phyloP scores from a whole-genome alignment of 2,888 invertebrate genomes.

The Ectobius pallidus region DNA sequence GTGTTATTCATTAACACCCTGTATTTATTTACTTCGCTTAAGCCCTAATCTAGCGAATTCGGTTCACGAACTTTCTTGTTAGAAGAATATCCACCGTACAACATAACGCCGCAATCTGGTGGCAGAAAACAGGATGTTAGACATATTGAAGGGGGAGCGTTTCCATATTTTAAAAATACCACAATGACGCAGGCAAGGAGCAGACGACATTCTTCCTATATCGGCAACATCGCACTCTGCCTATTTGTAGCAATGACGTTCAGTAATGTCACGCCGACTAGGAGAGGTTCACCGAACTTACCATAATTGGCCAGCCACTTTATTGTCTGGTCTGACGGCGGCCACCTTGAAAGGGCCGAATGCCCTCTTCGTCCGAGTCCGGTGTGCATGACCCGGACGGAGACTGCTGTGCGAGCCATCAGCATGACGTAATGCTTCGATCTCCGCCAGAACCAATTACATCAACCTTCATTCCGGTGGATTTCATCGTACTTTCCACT shows the following conservation, averaged over 20 bases:
- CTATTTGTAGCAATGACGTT: conserved; percentile 38
- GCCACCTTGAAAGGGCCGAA: not conserved
- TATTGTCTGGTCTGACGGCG: conserved; percentile 7
- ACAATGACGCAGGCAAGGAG: conserved; percentile 15
- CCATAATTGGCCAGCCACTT: conserved; percentile 29
- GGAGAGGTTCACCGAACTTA: conserved; percentile 35
- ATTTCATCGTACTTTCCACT: no score
- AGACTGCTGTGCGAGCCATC: not conserved
- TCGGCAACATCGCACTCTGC: conserved; percentile 29
- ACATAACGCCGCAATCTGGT: no score
- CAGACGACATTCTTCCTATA: not conserved
- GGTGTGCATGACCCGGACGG: not conserved
- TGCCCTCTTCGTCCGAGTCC: not conserved
- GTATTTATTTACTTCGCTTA: no score
- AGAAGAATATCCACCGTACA: no score
- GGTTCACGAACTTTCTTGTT: no score
- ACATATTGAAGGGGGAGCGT: no score
- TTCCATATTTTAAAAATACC: conserved; percentile 25
- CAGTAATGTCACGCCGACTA: conserved; percentile 12
- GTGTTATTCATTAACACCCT: no score
- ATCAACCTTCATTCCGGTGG: no score
- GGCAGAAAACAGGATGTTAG: no score
- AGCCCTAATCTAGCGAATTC: no score
- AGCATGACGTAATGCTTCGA: not conserved
- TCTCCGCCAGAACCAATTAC: not conserved